Evolutionary conservation across 2,113 vertebrate species (phyloP).

Genomic region (Eudyptes chrysolophus): DNA sequence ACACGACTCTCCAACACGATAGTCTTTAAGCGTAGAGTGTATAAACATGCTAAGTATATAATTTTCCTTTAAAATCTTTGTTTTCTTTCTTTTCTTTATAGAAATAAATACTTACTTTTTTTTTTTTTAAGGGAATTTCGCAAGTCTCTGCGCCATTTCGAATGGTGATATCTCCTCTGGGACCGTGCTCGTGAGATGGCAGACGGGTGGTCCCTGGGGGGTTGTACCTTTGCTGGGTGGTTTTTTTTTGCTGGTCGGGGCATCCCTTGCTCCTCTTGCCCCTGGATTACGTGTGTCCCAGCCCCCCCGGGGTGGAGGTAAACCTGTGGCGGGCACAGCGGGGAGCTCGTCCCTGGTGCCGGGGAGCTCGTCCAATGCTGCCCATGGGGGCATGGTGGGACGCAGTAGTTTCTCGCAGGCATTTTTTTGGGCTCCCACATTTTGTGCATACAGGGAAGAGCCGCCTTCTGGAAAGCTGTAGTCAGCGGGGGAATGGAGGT

Average conservation of each 20-base stretch:
- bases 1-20: background rate
- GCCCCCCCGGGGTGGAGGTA: background rate
- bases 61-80: conserved; percentile 55
- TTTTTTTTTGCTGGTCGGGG: conserved; percentile 51
- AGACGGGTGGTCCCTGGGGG: fast-evolving
- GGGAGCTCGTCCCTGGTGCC: fast-evolving
- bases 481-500: background rate
- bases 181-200: background rate
- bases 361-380: background rate
- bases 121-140: background rate
- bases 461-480: background rate
- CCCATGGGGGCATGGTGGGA: background rate
- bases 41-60: conserved; percentile 69
- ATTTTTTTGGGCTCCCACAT: fast-evolving
- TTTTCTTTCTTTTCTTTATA: conserved; percentile 18
- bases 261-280: background rate
- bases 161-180: background rate
- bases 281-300: background rate
- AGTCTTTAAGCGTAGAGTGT: conserved; percentile 28
- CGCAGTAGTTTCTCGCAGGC: fast-evolving
- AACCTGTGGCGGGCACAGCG: fast-evolving
- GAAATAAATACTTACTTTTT: conserved; percentile 63
- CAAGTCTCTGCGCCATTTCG: background rate
- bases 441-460: background rate
- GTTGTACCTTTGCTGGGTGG: background rate